Base-by-base conservation (phyloP, 2,113 vertebrate genomes). In the Epinephelus cyanopodus region DNA sequence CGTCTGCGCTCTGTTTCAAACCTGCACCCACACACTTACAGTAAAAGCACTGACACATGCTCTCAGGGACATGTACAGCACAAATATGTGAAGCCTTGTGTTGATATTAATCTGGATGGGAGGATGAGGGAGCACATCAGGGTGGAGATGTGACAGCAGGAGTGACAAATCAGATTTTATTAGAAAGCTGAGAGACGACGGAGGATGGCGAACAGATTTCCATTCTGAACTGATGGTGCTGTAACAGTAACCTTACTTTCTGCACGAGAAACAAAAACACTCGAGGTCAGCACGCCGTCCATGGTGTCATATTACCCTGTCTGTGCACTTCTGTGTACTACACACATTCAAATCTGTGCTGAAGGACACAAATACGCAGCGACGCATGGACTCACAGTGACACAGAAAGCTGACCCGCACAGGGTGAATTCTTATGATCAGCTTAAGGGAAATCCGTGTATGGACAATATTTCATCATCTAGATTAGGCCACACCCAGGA, bases 401-500 rank as follows among this genome's bases (percentile, higher is more conserved):
- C 86, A 82, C 79, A 87, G 73, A 84, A 61, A 83, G 27, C 71
- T 71, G 74, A 81, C 50, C 27, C 53, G 68, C 64, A 17, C 47
- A 15, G n/a, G 50, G 37, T 76, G 63, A 81, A 87, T 87, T 88
- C 19, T 86, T 82, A 64, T 89, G 84, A 92, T 92, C 91, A 87
- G 85, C 65, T 93, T 94, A 90, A 82, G 79, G 78, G 81, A 86
- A 92, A 94, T 91, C 89, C 50, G 0, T 80, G 58, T 77, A 82
- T 83, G 76, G 65, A 92, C 87, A 91, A 85, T 84, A 90, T 89
- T 88, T 93, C 84, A 90, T 90, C 85, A 90, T 92, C 89, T 88
- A 90, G 89, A 94, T 92, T 76, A 88, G 89, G 83, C 87, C 91
- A 83, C 63, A 53, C 53, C 23, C 11, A 21, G 37, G 0, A 21